Evolutionary conservation across 2,888 invertebrate species (phyloP).

Genomic region (Rotaria socialis): DNA sequence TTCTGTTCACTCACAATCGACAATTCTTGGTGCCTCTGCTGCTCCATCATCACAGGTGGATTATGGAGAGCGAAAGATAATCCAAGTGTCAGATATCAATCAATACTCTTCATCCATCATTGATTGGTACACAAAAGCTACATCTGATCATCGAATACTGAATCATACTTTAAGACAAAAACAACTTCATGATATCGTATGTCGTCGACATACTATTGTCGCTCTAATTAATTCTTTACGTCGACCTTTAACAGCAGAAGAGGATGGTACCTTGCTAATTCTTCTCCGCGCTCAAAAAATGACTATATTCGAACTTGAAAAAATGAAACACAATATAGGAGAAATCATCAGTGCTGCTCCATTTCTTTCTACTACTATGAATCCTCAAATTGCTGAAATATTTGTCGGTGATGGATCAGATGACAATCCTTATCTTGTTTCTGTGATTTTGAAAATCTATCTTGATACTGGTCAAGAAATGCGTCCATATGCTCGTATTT

Average conservation of each 20-base stretch:
- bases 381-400: neutral
- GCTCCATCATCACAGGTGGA: too few species aligned
- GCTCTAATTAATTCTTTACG: neutral
- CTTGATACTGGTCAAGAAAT: neutral
- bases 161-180: neutral
- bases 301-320: neutral
- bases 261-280: neutral
- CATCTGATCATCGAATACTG: neutral
- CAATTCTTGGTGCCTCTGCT: neutral
- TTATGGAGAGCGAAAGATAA: too few species aligned
- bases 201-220: neutral
- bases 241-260: neutral
- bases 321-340: neutral
- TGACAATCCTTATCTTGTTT: neutral
- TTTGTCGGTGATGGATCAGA: neutral
- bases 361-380: neutral
- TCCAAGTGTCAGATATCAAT: neutral
- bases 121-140: neutral
- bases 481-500: neutral
- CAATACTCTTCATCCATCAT: neutral
- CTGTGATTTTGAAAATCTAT: neutral
- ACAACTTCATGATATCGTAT: neutral
- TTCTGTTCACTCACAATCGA: too few species aligned
- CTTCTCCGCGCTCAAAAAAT: neutral
- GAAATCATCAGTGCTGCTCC: neutral